Base-by-base conservation (phyloP, 2,113 vertebrate species). In the Mixornis gularis region DNA sequence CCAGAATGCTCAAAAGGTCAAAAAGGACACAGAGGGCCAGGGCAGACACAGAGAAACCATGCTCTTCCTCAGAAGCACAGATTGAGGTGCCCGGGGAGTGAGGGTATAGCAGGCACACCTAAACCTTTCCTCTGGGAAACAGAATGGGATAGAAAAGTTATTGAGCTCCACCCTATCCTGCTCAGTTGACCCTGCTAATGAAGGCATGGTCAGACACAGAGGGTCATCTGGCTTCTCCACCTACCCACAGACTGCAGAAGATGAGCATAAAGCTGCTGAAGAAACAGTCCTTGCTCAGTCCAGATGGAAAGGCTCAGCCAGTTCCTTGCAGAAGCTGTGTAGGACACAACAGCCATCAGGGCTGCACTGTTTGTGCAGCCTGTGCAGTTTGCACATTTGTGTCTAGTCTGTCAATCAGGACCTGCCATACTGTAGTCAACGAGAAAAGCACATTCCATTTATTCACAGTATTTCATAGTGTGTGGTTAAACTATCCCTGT, bases 401-500 rank as follows among this genome's bases (percentile, higher is more conserved):
- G 62, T 87, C 95, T 85, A 49, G 82, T 79, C 90, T 90, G 79
- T 93, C 79, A 87, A 13, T 90, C 85, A 53, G 85, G 58, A 53
- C 36, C 85, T 68, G 66, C 79, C 82, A 91, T 53, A 82, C 14
- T 82, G 85, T 41, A 85, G 70, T 52, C 62, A 76, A 79, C 4
- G 3, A 13, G 36, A 80, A 94, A 87, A 85, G 63, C 74, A 68
- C 76, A 58, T 93, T 94, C 70, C 27, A 24, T 53, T 91, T 68
- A 65, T n/a, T 66, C 63, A 56, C 24, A 82, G 27, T 17, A 25
- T 92, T 66, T 82, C 79, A 22, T 13, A 56, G 77, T 32, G 10
- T 83, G 91, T 49, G 48, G 55, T 55, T 81, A 74, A 89, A 74
- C 41, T 26, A 59, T 40, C 65, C 44, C 40, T 17, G 51, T 13